These are phyloP conservation scores for Salticus scenicus DNA, from an alignment of 2,888 invertebrate genomes.

Conservation along the genomic window DNA sequence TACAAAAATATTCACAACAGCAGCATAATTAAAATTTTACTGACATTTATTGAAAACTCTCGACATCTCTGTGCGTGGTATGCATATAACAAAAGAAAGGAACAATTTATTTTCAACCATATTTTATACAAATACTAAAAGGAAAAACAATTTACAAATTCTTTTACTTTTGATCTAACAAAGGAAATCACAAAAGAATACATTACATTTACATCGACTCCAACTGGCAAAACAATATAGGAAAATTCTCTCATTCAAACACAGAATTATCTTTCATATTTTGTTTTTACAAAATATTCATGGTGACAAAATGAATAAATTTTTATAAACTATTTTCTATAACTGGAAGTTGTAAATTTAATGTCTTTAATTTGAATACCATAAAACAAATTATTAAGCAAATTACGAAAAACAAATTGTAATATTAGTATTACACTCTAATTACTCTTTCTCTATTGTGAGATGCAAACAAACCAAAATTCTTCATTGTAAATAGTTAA, in stretches of 20 bases:
- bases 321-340: too few relatives aligned
- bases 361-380: too few relatives aligned
- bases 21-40: not conserved
- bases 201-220: constrained; percentile 25
- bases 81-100: not conserved
- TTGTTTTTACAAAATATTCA: too few relatives aligned
- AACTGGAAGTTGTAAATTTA: too few relatives aligned
- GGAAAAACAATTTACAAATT: constrained; percentile 43
- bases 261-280: not conserved
- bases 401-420: too few relatives aligned
- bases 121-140: constrained; percentile 56
- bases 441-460: too few relatives aligned
- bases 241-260: constrained; percentile 8
- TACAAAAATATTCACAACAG: too few relatives aligned
- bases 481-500: too few relatives aligned
- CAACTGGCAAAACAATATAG: constrained; percentile 29
- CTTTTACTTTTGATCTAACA: constrained; percentile 47
- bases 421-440: too few relatives aligned
- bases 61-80: not conserved
- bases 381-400: too few relatives aligned
- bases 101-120: constrained; percentile 18
- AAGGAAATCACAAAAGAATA: constrained; percentile 33
- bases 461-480: too few relatives aligned
- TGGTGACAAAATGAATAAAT: constrained; percentile 26
- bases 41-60: not conserved